Evolutionary conservation across 2,113 vertebrate genomes (phyloP).

Genomic region (Oplegnathus fasciatus): DNA sequence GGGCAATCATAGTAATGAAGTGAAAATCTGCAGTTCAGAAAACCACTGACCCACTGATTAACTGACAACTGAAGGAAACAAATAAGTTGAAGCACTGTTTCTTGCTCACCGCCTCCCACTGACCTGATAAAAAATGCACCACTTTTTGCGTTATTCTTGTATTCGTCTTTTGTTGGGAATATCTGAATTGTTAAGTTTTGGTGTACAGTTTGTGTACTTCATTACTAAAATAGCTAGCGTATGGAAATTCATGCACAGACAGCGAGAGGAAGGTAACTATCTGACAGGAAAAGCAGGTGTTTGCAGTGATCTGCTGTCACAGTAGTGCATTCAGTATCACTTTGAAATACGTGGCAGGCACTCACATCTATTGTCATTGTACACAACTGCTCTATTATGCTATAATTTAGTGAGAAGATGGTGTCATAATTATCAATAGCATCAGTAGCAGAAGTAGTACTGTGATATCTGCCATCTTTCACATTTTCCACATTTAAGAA

Average conservation of each 20-base stretch:
- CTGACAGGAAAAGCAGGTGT: slow-evolving; percentile 36
- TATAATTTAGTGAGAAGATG: slow-evolving; percentile 47
- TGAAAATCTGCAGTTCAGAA: slow-evolving; percentile 71
- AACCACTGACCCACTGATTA: slow-evolving; percentile 66
- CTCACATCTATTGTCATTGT: slow-evolving; percentile 33
- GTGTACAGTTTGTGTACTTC: neutral
- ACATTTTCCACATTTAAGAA: slow-evolving; percentile 6
- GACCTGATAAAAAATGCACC: neutral
- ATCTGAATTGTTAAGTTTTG: neutral
- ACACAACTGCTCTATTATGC: slow-evolving; percentile 41
- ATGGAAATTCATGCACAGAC: slow-evolving; percentile 23
- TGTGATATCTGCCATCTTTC: neutral
- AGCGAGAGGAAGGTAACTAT: neutral
- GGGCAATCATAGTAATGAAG: slow-evolving; percentile 73
- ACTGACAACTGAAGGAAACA: slow-evolving; percentile 69
- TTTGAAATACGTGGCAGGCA: slow-evolving; percentile 53
- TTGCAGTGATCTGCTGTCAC: slow-evolving; percentile 45
- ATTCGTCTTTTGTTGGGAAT: neutral
- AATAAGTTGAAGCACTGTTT: slow-evolving; percentile 37
- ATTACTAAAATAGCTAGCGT: neutral
- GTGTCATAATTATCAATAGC: slow-evolving; percentile 19
- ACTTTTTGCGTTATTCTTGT: neutral
- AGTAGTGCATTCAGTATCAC: slow-evolving; percentile 30
- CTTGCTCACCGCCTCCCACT: neutral
- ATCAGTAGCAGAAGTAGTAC: slow-evolving; percentile 14